Conservation (phyloP, 2,113 vertebrate genomes). For the Ellobius talpinus region DNA sequence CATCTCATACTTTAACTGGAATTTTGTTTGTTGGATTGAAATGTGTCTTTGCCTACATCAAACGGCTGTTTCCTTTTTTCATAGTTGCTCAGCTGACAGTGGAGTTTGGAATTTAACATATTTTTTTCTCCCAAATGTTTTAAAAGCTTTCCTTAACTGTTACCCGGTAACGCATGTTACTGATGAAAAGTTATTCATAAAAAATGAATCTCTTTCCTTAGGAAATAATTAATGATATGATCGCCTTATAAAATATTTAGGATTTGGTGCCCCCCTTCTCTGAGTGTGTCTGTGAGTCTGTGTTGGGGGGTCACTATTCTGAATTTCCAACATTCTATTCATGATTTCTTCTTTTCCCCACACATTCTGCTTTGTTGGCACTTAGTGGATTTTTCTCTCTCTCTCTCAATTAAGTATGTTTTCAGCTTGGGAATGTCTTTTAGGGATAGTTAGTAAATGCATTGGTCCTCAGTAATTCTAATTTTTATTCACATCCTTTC, state of each 20-base stretch:
- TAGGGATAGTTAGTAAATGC: not conserved
- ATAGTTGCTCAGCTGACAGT: not conserved
- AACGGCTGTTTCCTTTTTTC: not conserved
- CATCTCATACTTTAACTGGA: not conserved
- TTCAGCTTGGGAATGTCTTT: not conserved
- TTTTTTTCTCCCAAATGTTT: not conserved
- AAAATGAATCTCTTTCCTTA: not conserved
- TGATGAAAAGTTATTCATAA: not conserved
- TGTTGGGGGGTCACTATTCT: not conserved
- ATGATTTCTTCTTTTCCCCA: not conserved
- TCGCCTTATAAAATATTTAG: not conserved
- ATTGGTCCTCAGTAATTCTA: not conserved
- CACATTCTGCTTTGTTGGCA: not conserved
- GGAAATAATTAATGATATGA: not conserved
- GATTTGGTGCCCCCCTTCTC: not conserved
- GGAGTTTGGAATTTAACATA: conserved; percentile 33
- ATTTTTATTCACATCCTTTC: not conserved
- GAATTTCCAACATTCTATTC: not conserved
- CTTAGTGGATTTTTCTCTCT: not conserved
- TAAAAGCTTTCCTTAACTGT: not conserved
- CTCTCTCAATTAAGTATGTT: not conserved
- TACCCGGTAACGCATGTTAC: not conserved
- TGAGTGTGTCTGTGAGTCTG: not conserved
- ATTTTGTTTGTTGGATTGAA: conserved; percentile 21
- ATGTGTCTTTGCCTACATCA: not conserved